Conservation (phyloP, 2,797 vertebrate species). For the Champsocephalus gunnari region DNA sequence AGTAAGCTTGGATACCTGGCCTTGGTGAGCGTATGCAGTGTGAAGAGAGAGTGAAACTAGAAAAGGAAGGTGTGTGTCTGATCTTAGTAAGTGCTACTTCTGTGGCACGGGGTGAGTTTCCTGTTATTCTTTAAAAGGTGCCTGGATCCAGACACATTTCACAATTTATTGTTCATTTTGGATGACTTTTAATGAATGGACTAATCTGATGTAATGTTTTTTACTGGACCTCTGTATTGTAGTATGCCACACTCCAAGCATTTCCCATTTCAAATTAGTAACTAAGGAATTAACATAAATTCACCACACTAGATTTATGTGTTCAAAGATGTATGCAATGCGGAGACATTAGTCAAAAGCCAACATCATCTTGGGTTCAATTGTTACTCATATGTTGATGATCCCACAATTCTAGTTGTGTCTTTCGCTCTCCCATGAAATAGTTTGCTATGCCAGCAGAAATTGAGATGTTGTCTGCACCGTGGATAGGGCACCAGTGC, state of each 20-base stretch:
- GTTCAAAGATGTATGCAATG: not conserved
- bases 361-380: conserved; percentile 3
- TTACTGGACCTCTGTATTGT: conserved; percentile 7
- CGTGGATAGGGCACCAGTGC: conserved; percentile 10
- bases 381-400: not conserved
- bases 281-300: conserved; percentile 7
- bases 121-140: conserved; percentile 27
- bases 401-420: not conserved
- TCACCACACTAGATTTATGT: not conserved
- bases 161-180: not conserved
- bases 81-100: conserved; percentile 12
- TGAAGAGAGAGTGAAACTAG: not conserved
- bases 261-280: not conserved
- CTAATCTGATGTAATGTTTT: not conserved
- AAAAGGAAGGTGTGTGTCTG: not conserved
- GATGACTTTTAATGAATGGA: conserved; percentile 5
- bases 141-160: conserved; percentile 31
- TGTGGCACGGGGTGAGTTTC: conserved; percentile 4
- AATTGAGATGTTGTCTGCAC: conserved; percentile 8
- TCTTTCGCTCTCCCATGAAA: not conserved
- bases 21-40: conserved; percentile 28
- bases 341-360: conserved; percentile 1
- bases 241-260: conserved; percentile 6
- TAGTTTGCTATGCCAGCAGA: conserved; percentile 20
- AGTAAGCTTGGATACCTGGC: conserved; percentile 24